phyloP scores from a whole-genome alignment of 2,888 invertebrate genomes.

The Coleophora flavipennella region DNA sequence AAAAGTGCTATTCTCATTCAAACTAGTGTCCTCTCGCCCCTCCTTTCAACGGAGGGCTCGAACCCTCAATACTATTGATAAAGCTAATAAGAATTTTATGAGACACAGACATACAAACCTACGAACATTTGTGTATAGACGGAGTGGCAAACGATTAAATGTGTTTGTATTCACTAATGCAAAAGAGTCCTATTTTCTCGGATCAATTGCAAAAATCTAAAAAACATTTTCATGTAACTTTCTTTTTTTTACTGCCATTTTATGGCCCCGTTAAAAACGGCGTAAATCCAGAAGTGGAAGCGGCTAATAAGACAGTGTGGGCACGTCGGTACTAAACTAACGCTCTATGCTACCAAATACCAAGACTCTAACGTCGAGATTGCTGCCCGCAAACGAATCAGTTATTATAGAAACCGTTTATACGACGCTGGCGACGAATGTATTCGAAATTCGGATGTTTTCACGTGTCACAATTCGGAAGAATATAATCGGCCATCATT shows the following conservation, averaged over 20 bases:
- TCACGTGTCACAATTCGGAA: too few species aligned
- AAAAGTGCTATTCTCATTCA: constrained; percentile 17
- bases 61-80: constrained; percentile 30
- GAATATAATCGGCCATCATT: too few species aligned
- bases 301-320: constrained; percentile 36
- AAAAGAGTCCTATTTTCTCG: neutral
- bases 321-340: constrained; percentile 46
- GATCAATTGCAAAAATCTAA: neutral
- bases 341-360: constrained; percentile 17
- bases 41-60: constrained; percentile 29
- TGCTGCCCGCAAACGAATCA: constrained; percentile 44
- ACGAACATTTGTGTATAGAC: too few species aligned
- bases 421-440: constrained; percentile 17
- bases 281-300: too few species aligned
- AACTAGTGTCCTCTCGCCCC: constrained; percentile 31
- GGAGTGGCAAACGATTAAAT: too few species aligned
- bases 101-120: constrained; percentile 24
- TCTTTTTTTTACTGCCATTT: neutral
- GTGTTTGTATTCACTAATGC: neutral
- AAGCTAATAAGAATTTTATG: constrained; percentile 64
- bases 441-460: too few species aligned
- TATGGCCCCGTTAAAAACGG: constrained; percentile 25
- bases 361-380: constrained; percentile 38
- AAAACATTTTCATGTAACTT: too few species aligned
- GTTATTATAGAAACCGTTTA: constrained; percentile 36